These are phyloP conservation scores for Zaprionus lineosus DNA, from an alignment of 2,888 invertebrate genomes.

Conservation along the genomic window DNA sequence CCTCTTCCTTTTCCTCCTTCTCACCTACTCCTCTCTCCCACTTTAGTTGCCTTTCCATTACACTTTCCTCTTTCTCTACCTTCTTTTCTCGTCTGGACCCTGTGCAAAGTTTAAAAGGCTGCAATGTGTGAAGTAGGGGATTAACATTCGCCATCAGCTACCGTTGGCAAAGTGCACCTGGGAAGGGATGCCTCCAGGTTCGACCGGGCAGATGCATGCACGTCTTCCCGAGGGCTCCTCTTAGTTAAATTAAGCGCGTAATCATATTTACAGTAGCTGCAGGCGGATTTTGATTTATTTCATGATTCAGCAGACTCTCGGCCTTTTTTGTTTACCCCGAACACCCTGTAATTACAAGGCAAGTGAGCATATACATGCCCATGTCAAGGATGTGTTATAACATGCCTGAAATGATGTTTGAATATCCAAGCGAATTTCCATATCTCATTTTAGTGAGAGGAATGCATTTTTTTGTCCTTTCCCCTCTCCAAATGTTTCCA, in stretches of 20 bases:
- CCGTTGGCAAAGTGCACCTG: no score
- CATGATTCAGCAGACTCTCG: slow-evolving; percentile 38
- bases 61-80: background rate
- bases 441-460: no score
- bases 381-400: no score
- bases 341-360: no score
- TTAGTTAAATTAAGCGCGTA: slow-evolving; percentile 63
- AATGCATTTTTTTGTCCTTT: no score
- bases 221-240: slow-evolving; percentile 2
- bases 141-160: slow-evolving; percentile 51
- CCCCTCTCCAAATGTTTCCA: no score
- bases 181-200: no score
- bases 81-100: slow-evolving; percentile 1
- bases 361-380: no score
- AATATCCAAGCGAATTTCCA: no score
- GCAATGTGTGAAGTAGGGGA: slow-evolving; percentile 58
- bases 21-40: no score
- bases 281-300: slow-evolving; percentile 46
- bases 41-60: no score
- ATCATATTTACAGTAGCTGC: slow-evolving; percentile 61
- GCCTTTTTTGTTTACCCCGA: slow-evolving; percentile 19
- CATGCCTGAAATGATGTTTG: no score
- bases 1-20: background rate
- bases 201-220: background rate
- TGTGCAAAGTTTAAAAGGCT: slow-evolving; percentile 38